Base-by-base conservation (phyloP, 2,797 vertebrate genomes). In the Cuculus canorus region DNA sequence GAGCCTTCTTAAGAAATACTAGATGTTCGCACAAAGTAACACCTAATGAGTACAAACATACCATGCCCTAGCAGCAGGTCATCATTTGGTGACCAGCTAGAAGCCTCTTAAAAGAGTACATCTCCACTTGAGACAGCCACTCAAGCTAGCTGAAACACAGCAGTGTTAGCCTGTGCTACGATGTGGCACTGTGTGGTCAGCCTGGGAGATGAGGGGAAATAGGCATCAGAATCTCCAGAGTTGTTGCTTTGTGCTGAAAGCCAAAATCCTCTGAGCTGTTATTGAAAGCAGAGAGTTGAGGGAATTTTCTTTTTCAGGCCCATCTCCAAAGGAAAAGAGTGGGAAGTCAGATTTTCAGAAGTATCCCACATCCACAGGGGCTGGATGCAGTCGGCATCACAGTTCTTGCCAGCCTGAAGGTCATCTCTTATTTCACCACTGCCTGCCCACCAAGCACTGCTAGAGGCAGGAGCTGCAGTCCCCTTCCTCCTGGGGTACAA, bases 11-110 rank as follows among this genome's bases (percentile, higher is more conserved):
- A 35, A 73, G 25, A 28, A 13, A 59, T 7, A 66, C 33, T 76
- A 50, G 12, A 63, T 0, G 2, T 16, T 63, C 54, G 35, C 47
- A 61, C 50, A 63, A 45, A 80, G 33, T 27, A 2, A 1, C 4
- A 13, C 5, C 4, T 47, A 28, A 17, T 9, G 32, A 57, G 37
- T 10, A 33, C 66, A 75, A 39, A 53, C 0, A 0, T 17, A 5
- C 22, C 0, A 1, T 17, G 47, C 1, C 7, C 13, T 25, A 66
- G 33, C 47, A 83, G 47, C 56, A 78, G 32, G 17, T 70, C 63
- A 52, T 41, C 19, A 3, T 32, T 32, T 18, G 25, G 33, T 37
- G 65, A 45, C 18, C 64, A 61, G 22, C 48, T 66, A 8, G 1
- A 30, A 30, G 21, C 9, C 21, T 59, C 23, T 37, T 25, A 45